phyloP scores from a whole-genome alignment of 2,113 vertebrate species.

The Malurus cyaneus region DNA sequence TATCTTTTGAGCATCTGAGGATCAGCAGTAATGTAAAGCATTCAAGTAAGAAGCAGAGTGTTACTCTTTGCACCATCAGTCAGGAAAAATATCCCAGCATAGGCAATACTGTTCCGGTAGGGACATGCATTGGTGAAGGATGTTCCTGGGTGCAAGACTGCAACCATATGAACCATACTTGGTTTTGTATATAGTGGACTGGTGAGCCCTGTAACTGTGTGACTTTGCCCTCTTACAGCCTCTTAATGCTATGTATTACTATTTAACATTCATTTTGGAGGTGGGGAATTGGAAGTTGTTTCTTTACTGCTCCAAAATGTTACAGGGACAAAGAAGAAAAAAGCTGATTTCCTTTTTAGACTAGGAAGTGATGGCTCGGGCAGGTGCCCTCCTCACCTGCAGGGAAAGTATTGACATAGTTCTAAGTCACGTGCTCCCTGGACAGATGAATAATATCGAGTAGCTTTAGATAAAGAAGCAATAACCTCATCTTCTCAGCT shows the following conservation, averaged over 20 bases:
- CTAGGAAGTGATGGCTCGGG: not conserved
- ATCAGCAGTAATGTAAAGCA: not conserved
- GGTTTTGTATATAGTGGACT: fast-evolving
- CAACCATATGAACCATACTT: not conserved
- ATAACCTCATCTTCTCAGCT: not conserved
- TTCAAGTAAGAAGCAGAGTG: not conserved
- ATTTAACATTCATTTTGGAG: not conserved
- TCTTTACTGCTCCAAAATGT: not conserved
- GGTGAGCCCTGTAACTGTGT: not conserved
- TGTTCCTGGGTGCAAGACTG: no score
- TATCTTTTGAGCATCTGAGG: not conserved
- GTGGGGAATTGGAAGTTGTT: not conserved
- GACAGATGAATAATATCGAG: not conserved
- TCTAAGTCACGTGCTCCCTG: not conserved
- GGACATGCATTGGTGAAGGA: no score
- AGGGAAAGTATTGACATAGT: not conserved
- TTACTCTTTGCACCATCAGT: not conserved
- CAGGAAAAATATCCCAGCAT: not conserved
- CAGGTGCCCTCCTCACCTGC: not conserved
- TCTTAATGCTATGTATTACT: not conserved
- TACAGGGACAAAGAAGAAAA: not conserved
- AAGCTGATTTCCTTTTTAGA: not conserved
- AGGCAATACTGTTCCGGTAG: fast-evolving
- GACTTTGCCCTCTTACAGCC: not conserved
- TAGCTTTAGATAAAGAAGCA: not conserved